Conservation (phyloP, 2,797 vertebrate genomes). For the Poeciliopsis turneri region DNA sequence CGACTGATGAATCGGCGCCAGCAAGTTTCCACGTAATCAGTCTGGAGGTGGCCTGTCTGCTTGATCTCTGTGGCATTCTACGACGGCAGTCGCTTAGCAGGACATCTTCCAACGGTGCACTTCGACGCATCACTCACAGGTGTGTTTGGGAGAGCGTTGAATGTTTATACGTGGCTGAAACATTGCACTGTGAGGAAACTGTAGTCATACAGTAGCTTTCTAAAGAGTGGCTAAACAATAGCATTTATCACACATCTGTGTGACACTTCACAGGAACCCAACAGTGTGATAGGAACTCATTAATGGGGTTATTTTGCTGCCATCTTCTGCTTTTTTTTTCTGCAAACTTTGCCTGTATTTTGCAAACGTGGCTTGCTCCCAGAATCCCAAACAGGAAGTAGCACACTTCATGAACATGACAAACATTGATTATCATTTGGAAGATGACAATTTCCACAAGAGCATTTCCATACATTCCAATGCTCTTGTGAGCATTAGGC, state of each 20-base stretch:
- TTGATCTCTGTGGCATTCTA: not conserved
- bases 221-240: not conserved
- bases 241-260: not conserved
- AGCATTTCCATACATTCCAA: not conserved
- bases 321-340: not conserved
- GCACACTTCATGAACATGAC: not conserved
- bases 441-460: not conserved
- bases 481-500: not conserved
- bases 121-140: not conserved
- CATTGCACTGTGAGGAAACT: conserved; percentile 2
- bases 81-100: not conserved
- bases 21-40: not conserved
- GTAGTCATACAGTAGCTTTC: not conserved
- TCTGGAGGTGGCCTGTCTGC: not conserved
- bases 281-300: not conserved
- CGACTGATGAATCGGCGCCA: not conserved
- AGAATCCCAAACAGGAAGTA: not conserved
- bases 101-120: not conserved
- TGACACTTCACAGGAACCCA: not conserved
- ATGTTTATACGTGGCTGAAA: not conserved
- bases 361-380: not conserved
- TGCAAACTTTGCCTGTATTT: not conserved
- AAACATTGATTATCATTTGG: not conserved
- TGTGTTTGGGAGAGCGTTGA: not conserved
- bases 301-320: not conserved